Evolutionary conservation across 1,140 invertebrate species (phyloP).

Genomic region (Phymorhynchus buccinoides): DNA sequence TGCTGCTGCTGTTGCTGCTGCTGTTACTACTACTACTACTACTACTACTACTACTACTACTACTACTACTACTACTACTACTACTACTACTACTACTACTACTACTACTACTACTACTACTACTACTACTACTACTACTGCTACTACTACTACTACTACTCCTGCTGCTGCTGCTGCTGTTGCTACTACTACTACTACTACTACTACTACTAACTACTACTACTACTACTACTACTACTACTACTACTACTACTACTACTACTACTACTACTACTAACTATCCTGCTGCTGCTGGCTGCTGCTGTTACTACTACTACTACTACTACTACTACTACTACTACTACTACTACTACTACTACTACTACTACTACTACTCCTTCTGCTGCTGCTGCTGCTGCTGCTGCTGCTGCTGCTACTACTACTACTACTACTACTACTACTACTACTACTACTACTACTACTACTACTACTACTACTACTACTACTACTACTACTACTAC

Average conservation of each 20-base stretch:
- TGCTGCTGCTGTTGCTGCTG: too few species aligned
- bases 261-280: not conserved
- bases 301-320: too few species aligned
- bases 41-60: slow-evolving; percentile 16
- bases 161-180: too few species aligned
- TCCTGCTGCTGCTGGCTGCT: too few species aligned
- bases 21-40: slow-evolving; percentile 5
- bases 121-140: slow-evolving; percentile 16
- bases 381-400: too few species aligned
- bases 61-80: slow-evolving; percentile 17
- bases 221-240: slow-evolving; percentile 17
- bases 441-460: slow-evolving; percentile 14
- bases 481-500: slow-evolving; percentile 16
- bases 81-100: slow-evolving; percentile 16
- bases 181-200: slow-evolving; percentile 16
- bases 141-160: too few species aligned
- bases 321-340: slow-evolving; percentile 17
- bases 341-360: slow-evolving; percentile 15
- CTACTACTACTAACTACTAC: too few species aligned
- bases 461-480: slow-evolving; percentile 16
- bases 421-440: slow-evolving; percentile 9
- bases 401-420: not conserved
- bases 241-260: slow-evolving; percentile 16
- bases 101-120: slow-evolving; percentile 16
- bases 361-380: too few species aligned